Base-by-base conservation (phyloP, 2,113 vertebrate species). In the Setophaga kirtlandii region DNA sequence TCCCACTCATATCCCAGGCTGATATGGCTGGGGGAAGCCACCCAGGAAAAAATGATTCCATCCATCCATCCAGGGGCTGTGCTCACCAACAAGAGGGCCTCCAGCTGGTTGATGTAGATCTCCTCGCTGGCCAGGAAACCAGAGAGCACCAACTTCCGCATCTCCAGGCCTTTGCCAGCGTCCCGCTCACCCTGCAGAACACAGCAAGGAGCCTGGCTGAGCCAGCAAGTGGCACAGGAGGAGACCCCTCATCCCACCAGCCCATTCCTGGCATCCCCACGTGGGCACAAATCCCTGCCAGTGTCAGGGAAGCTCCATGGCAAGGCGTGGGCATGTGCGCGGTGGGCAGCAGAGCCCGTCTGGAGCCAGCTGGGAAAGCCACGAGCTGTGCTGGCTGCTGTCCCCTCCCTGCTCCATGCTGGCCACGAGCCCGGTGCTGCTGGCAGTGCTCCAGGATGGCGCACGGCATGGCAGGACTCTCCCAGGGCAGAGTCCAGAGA, bases 31-130 rank as follows among this genome's bases (percentile, higher is more conserved):
- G 20, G 27, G 15, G 1, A 75, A 56, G 49, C 17, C 39, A n/a
- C 15, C 11, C 62, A 52, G 52, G 42, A 75, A 70, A 41, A 78
- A 78, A 53, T 42, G 0, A 37, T 15, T 62, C 33, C 24, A 15
- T 71, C 42, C 60, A 5, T 46, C 47, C 58, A 4, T 60, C 33
- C 24, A 46, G 44, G 10, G 17, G 30, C 50, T 7, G 24, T 62
- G 97, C 98, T 98, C 95, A 99, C 99, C 98, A 99, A 97, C 78
- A 99, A 94, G 78, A 99, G 97, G 19, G 99, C 99, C 89, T 99
- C 99, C 93, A 99, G 98, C 95, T 99, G 99, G 97, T 99, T 99
- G 83, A 99, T 99, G 97, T 99, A 99, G 98, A 99, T 99, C 97
- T 99, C 99, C 95, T 99, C 99, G 0, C 99, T 99, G 97, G 99